Conservation (phyloP, 2,113 vertebrate species). For the Ahaetulla prasina region DNA sequence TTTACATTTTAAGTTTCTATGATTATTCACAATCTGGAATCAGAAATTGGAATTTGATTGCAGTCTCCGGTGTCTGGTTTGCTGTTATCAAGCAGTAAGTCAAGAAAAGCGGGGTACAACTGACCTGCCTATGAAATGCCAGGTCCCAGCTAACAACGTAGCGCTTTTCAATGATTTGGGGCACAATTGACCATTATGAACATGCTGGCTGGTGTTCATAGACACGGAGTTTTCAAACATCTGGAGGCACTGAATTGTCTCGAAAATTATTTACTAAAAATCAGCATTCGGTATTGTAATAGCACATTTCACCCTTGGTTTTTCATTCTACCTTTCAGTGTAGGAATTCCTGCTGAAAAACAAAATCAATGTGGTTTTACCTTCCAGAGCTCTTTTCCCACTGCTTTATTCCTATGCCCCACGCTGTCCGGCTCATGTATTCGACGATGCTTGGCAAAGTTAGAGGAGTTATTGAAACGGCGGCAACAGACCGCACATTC, state of each 20-base stretch:
- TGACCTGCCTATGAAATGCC: background rate
- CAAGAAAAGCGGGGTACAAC: background rate
- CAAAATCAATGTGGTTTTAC: slow-evolving; percentile 3
- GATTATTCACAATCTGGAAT: background rate
- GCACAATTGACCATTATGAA: background rate
- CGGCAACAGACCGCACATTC: slow-evolving; percentile 35
- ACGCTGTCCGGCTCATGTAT: slow-evolving; percentile 20
- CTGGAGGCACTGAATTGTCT: background rate
- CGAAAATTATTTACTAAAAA: background rate
- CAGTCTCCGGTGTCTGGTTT: background rate
- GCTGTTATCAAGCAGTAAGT: background rate
- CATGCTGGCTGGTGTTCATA: background rate
- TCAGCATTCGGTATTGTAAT: background rate
- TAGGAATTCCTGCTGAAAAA: background rate
- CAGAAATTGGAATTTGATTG: background rate
- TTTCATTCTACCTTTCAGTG: background rate
- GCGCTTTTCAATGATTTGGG: background rate
- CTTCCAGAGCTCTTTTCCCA: background rate
- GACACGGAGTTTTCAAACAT: background rate
- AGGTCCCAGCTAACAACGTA: background rate
- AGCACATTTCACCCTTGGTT: background rate
- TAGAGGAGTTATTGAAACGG: slow-evolving; percentile 47
- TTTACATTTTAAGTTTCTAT: background rate
- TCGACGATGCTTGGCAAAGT: slow-evolving; percentile 42
- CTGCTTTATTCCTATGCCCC: background rate